Evolutionary conservation across 2,888 invertebrate species (phyloP).

Genomic region (Lobophora halterata): DNA sequence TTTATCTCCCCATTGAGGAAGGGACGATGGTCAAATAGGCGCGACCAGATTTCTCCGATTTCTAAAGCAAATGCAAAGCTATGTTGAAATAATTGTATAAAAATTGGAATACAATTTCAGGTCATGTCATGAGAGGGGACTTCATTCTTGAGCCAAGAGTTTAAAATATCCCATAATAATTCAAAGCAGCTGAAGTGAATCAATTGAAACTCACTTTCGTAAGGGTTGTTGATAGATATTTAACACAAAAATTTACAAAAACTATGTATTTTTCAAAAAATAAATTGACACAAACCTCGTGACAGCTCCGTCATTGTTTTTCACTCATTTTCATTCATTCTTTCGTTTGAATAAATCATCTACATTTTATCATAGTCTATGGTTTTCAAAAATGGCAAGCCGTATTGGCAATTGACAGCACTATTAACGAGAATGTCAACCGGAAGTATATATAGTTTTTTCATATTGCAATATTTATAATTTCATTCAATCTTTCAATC

Average conservation of each 20-base stretch:
- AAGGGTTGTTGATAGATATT: not conserved
- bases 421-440: slow-evolving; percentile 7
- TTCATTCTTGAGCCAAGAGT: no score
- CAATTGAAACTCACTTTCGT: not conserved
- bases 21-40: slow-evolving; percentile 93
- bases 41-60: slow-evolving; percentile 89
- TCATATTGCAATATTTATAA: not conserved
- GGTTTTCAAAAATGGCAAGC: no score
- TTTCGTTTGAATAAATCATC: no score
- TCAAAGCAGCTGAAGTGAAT: slow-evolving; percentile 5
- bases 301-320: slow-evolving; percentile 71
- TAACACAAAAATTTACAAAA: slow-evolving; percentile 12
- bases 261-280: slow-evolving; percentile 26
- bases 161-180: no score
- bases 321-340: slow-evolving; percentile 11
- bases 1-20: slow-evolving; percentile 93
- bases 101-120: no score
- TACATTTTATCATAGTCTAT: no score
- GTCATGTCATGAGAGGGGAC: no score
- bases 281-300: slow-evolving; percentile 61
- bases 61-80: slow-evolving; percentile 82
- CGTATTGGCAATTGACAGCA: no score
- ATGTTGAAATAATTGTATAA: no score
- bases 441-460: not conserved
- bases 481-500: slow-evolving; percentile 24